A percentile compares a stretch with the other conserved stretches of the same genome.
phyloP scores from a whole-genome alignment of 1,140 invertebrate genomes.

The Acromyrmex heyeri region DNA sequence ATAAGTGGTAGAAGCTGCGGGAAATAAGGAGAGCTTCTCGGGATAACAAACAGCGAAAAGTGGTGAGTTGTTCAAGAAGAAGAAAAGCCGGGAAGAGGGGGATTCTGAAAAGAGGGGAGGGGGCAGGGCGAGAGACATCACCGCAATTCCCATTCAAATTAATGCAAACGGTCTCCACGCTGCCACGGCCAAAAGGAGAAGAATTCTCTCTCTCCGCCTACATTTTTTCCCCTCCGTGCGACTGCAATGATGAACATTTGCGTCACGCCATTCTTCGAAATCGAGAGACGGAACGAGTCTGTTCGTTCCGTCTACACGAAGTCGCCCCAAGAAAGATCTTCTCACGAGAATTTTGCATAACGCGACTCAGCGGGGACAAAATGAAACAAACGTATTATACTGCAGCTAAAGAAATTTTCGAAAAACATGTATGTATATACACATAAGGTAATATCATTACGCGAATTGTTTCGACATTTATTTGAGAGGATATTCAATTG shows the following conservation, averaged over 20 bases:
- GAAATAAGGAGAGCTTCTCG: conserved; percentile 52
- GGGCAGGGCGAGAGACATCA: conserved; percentile 53
- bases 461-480: conserved; percentile 19
- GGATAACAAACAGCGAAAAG: conserved; percentile 75
- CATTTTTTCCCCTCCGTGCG: conserved; percentile 69
- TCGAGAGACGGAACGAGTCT: conserved; percentile 53
- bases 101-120: background rate
- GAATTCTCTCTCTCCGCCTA: conserved; percentile 66
- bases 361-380: conserved; percentile 26
- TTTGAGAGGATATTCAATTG: conserved; percentile 28
- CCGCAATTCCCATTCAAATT: conserved; percentile 81
- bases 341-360: conserved; percentile 71
- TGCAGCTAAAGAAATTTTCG: background rate
- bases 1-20: conserved; percentile 52
- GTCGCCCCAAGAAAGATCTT: conserved; percentile 25
- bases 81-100: conserved; percentile 28
- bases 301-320: conserved; percentile 21
- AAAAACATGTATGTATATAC: background rate
- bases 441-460: conserved; percentile 18
- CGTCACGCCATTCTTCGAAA: conserved; percentile 64
- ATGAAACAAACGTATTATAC: conserved; percentile 32
- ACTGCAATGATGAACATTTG: conserved; percentile 74
- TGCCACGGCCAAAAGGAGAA: conserved; percentile 69
- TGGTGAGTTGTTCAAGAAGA: conserved; percentile 69
- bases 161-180: conserved; percentile 77